phyloP scores from a whole-genome alignment of 2,888 invertebrate species.

The Danaus chrysippus region DNA sequence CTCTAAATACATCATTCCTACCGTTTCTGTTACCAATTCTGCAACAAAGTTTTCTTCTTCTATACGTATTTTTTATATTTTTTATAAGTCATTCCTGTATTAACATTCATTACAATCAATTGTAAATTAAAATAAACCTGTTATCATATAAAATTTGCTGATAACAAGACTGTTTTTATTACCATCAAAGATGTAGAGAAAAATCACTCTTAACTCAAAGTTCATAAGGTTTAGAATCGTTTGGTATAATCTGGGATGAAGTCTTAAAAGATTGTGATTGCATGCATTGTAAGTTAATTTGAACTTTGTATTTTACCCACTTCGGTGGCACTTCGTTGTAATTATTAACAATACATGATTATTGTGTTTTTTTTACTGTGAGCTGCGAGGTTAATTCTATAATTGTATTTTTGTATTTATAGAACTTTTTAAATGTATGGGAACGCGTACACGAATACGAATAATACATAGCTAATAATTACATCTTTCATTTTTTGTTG shows the following conservation, averaged over 20 bases:
- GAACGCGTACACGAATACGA: no score
- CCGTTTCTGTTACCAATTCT: no score
- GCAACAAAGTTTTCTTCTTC: no score
- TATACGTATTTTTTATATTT: no score
- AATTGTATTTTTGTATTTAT: no score
- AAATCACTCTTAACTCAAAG: neutral
- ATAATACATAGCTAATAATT: no score
- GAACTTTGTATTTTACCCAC: neutral
- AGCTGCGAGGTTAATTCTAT: no score
- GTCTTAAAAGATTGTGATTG: conserved; percentile 15
- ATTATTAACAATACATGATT: neutral
- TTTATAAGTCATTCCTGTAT: no score
- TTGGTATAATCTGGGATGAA: neutral
- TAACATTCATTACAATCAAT: no score
- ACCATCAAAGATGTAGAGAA: neutral
- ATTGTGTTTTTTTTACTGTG: neutral
- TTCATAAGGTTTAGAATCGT: neutral
- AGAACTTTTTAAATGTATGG: no score
- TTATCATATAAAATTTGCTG: neutral
- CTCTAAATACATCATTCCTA: no score
- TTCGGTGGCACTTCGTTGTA: neutral
- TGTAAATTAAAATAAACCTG: neutral
- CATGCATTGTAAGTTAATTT: conserved; percentile 18
- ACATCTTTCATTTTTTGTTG: no score
- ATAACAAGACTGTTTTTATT: neutral